Evolutionary conservation across 2,888 invertebrate genomes (phyloP).

Genomic region (Cantharis flavilabris): DNA sequence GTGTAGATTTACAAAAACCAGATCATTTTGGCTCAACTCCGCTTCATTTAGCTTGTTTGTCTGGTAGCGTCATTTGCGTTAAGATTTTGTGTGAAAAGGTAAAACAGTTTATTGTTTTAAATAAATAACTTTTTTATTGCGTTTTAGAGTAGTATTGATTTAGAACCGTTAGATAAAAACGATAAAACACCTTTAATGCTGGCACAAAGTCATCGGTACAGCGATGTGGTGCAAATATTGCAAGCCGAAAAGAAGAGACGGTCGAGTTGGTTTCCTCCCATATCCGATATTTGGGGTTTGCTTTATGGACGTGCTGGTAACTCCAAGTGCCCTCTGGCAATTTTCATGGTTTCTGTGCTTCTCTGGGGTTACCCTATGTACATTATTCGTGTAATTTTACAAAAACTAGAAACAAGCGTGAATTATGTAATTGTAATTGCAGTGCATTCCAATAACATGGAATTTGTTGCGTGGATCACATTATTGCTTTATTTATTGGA

Average conservation of each 20-base stretch:
- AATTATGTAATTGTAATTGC: slow-evolving; percentile 40
- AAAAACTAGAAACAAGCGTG: background rate
- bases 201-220: slow-evolving; percentile 86
- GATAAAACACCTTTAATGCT: slow-evolving; percentile 90
- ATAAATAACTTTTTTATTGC: background rate
- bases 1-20: slow-evolving; percentile 85
- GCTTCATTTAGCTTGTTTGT: slow-evolving; percentile 85
- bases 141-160: slow-evolving; percentile 77
- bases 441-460: slow-evolving; percentile 91
- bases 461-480: slow-evolving; percentile 83
- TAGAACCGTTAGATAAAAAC: slow-evolving; percentile 88
- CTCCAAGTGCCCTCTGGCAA: slow-evolving; percentile 83
- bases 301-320: slow-evolving; percentile 90
- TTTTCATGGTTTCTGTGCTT: slow-evolving; percentile 84
- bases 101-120: slow-evolving; percentile 21
- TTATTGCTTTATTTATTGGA: slow-evolving; percentile 89
- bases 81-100: slow-evolving; percentile 87
- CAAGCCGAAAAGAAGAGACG: slow-evolving; percentile 81
- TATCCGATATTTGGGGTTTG: slow-evolving; percentile 86
- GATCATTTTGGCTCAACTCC: slow-evolving; percentile 94
- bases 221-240: slow-evolving; percentile 80
- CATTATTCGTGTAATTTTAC: slow-evolving; percentile 70
- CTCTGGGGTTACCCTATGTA: slow-evolving; percentile 96
- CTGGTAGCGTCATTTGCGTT: slow-evolving; percentile 86
- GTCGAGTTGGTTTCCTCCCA: slow-evolving; percentile 84